A percentile compares a stretch with the other conserved stretches of the same genome.
These are phyloP conservation scores for Sinocyclocheilus maitianheensis DNA, from an alignment of 2,113 vertebrate genomes.

Conservation along the genomic window DNA sequence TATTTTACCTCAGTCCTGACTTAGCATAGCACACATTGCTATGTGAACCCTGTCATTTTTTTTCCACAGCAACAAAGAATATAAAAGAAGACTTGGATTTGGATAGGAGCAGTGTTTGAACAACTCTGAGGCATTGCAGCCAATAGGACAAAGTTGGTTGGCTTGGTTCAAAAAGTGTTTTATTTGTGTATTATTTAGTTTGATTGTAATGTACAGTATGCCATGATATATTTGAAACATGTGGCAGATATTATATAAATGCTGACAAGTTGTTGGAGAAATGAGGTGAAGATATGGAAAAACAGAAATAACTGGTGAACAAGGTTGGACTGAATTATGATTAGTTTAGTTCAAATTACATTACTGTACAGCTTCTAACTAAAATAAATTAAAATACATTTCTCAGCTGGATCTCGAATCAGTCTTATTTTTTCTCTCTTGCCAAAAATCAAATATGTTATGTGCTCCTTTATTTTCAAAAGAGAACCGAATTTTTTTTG, in stretches of 20 bases:
- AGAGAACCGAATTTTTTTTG: not conserved
- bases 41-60: conserved; percentile 12
- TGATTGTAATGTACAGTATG: not conserved
- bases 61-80: conserved; percentile 12
- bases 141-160: not conserved
- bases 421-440: not conserved
- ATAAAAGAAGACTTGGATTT: conserved; percentile 37
- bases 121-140: conserved; percentile 40
- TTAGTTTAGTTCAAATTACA: conserved; percentile 23
- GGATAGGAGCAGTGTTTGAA: conserved; percentile 46
- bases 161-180: not conserved
- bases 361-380: conserved; percentile 7
- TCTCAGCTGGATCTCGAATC: not conserved
- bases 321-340: conserved; percentile 1
- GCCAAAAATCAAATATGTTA: not conserved
- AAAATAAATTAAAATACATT: conserved; percentile 24
- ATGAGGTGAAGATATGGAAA: conserved; percentile 11
- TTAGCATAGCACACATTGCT: conserved; percentile 12
- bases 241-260: not conserved
- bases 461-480: not conserved
- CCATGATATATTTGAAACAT: not conserved
- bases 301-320: conserved; percentile 17
- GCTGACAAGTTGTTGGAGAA: conserved; percentile 13
- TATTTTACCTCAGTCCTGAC: not conserved
- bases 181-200: not conserved